Conservation (phyloP, 2,888 invertebrate genomes). For the Lasiommata megera region DNA sequence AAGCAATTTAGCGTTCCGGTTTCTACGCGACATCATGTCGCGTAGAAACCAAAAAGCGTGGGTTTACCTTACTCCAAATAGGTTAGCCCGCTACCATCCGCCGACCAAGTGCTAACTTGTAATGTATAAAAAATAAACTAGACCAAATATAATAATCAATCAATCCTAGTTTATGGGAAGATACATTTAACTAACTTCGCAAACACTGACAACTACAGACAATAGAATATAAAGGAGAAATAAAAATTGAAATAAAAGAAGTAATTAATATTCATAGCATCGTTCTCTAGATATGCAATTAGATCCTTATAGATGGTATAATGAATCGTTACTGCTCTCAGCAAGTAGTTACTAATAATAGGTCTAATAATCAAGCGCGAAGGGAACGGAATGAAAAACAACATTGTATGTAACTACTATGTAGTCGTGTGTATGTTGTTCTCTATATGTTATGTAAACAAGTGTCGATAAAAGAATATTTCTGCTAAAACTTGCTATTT, state of each 20-base stretch:
- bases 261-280: slow-evolving; percentile 1
- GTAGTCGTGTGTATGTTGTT: neutral
- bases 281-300: slow-evolving; percentile 1
- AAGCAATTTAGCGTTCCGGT: too few relatives aligned
- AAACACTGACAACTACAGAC: neutral
- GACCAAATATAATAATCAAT: too few relatives aligned
- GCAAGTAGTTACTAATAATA: slow-evolving; percentile 3
- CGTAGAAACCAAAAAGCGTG: too few relatives aligned
- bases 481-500: too few relatives aligned
- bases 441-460: neutral
- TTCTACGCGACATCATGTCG: too few relatives aligned
- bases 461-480: neutral
- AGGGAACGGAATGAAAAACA: slow-evolving; percentile 5
- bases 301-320: neutral
- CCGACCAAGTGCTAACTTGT: too few relatives aligned
- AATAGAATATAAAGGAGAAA: neutral
- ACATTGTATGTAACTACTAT: neutral
- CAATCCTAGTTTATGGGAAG: too few relatives aligned
- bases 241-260: neutral
- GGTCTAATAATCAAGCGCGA: neutral
- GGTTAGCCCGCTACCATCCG: too few relatives aligned
- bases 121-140: too few relatives aligned
- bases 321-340: neutral
- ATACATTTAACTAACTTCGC: too few relatives aligned
- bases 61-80: too few relatives aligned